Evolutionary conservation across 2,797 vertebrate species (phyloP), one percentile per base, ranked within the genome.

Genomic region (Percopsis omiscomaycus): DNA sequence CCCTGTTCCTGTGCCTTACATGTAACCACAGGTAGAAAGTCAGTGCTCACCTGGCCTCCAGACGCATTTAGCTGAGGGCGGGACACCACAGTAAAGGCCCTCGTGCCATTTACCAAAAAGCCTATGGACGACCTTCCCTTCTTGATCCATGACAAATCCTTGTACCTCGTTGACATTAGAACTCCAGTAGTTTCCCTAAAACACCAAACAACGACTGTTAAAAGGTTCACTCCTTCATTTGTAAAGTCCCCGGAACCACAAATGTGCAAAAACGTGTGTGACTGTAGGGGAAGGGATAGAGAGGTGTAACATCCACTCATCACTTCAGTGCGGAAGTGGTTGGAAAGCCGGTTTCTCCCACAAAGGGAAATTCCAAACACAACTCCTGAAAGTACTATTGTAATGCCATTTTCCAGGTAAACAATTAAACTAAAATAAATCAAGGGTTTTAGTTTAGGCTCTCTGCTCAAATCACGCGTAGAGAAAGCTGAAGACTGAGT

Each of bases 81-180:
- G 94, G 77, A 98, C 91, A 0, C 98, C 98, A 44, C 98, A 98
- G 71, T 94, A 99, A 68, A 99, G 92, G 10, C 96, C 96, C 84
- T 99, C 98, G 0, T 99, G 98, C 98, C 98, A 99, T 81, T 98
- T 99, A 45, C 98, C 98, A 87, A 98, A 99, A 3, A 99, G 95
- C 59, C 95, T 94, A 86, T 97, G 96, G 46, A 97, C 94, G 60
- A 95, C 94, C 80, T 98, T 98, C 49, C 97, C 97, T 77, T 98
- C 97, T 77, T 98, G 97, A 71, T 98, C 97, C 90, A 98, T 98
- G 77, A 99, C 94, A 63, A 97, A 94, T 2, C 98, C 98, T 79
- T 98, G 97, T 55, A 98, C 94, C 80, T 99, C 98, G 68, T 98
- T 99, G 60, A 97, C 95, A 55, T 94, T 98, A 13, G 97, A 98